These are phyloP conservation scores for Parambassis ranga DNA, from an alignment of 2,797 vertebrate species.

Conservation along the genomic window DNA sequence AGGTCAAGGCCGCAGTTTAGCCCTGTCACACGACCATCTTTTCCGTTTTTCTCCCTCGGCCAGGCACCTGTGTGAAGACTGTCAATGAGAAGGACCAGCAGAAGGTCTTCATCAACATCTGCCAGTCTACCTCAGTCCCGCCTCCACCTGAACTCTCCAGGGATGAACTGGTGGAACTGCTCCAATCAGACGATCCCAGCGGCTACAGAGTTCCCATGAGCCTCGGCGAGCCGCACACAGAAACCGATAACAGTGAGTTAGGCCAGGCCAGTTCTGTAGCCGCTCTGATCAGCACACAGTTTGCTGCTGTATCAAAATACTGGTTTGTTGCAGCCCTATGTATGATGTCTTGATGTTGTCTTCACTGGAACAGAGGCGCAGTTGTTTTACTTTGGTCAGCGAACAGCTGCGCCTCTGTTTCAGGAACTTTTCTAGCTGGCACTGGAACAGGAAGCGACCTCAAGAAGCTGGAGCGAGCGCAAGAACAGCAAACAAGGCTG, in stretches of 20 bases:
- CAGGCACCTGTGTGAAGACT: slow-evolving; percentile 91
- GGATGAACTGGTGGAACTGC: slow-evolving; percentile 84
- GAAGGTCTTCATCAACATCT: slow-evolving; percentile 91
- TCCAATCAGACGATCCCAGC: slow-evolving; percentile 87
- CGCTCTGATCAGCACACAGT: too few relatives aligned
- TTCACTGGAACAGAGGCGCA: too few relatives aligned
- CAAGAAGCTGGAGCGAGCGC: too few relatives aligned
- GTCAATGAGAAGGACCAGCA: slow-evolving; percentile 62
- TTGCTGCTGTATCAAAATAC: too few relatives aligned
- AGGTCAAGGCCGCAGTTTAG: neutral
- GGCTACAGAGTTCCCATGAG: slow-evolving; percentile 91
- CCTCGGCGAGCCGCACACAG: slow-evolving; percentile 88
- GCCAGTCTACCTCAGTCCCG: slow-evolving; percentile 85
- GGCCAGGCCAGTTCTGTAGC: too few relatives aligned
- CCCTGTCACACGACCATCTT: neutral
- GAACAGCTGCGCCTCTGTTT: too few relatives aligned
- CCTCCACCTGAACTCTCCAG: slow-evolving; percentile 83
- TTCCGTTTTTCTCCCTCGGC: neutral
- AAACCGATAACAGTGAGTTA: slow-evolving; percentile 87
- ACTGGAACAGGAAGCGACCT: too few relatives aligned
- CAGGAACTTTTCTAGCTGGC: too few relatives aligned
- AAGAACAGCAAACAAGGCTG: too few relatives aligned
- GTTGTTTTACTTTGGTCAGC: too few relatives aligned
- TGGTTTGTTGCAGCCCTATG: too few relatives aligned
- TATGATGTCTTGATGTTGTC: too few relatives aligned